Evolutionary conservation across 2,888 invertebrate genomes (phyloP).

Genomic region (Rhabditoides inermis): DNA sequence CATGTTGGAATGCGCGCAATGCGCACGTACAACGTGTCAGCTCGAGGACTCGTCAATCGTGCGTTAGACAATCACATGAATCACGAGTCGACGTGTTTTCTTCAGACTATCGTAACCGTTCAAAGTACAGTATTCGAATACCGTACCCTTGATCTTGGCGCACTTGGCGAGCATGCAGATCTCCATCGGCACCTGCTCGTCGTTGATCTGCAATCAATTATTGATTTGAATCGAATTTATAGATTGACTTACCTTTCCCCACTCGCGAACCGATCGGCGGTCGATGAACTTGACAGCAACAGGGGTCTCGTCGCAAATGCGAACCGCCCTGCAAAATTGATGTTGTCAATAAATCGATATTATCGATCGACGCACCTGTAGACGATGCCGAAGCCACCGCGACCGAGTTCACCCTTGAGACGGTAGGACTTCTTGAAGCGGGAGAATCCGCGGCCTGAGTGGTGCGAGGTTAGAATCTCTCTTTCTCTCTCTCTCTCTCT

Average conservation of each 20-base stretch:
- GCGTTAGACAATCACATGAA: no score
- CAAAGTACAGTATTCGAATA: not conserved
- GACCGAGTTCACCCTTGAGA: conserved; percentile 41
- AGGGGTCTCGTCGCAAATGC: conserved; percentile 34
- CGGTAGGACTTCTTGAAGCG: conserved; percentile 47
- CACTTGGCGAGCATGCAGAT: conserved; percentile 46
- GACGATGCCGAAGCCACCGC: conserved; percentile 42
- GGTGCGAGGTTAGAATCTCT: not conserved
- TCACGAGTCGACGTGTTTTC: no score
- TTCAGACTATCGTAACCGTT: no score
- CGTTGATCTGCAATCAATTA: conserved; percentile 31
- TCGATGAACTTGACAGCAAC: conserved; percentile 50
- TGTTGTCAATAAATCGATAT: not conserved
- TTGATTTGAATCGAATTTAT: not conserved
- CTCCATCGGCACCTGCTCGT: conserved; percentile 49
- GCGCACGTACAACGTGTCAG: no score
- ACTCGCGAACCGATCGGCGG: conserved; percentile 40
- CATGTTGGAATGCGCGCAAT: no score
- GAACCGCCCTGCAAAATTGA: conserved; percentile 24
- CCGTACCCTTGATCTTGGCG: conserved; percentile 23
- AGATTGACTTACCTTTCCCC: no score
- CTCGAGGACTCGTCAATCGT: no score
- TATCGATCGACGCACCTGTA: conserved; percentile 13
- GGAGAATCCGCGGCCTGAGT: conserved; percentile 38
- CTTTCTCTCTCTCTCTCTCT: not conserved